Evolutionary conservation across 2,888 invertebrate genomes (phyloP), one percentile per base, ranked within the genome.

Genomic region (Arrhopalites spinosus): DNA sequence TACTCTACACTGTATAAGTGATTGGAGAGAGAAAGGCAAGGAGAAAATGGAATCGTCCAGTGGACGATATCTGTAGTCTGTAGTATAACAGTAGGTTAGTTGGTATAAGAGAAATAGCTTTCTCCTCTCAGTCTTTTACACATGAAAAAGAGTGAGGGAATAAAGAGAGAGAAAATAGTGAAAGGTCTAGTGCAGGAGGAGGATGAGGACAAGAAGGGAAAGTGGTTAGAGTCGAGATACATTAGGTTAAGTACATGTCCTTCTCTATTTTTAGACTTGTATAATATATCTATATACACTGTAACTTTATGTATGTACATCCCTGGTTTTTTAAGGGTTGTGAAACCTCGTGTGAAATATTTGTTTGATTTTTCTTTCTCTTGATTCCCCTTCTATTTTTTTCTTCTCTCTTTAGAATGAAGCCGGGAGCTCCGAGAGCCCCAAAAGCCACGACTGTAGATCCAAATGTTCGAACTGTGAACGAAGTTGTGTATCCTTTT

Each of bases 401-500:
- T 50, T 50, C 15, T n/a, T 53, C 36, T 0, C 1, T 67, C 23
- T 67, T 5, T 67, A 83, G 83, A 83, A 82, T 82, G 81, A 82
- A 83, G 83, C 81, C 81, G 78, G 79, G 80, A 79, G 80, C 79
- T 79, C 80, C 80, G 75, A 79, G 81, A 80, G 79, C 78, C 70
- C 79, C 82, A 78, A 80, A 80, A 79, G 71, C 78, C 36, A 77
- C 82, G 63, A 69, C 79, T 75, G 36, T 71, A n/a, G 70, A 69
- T 7, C 53, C 74, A 20, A 81, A 81, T 78, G 69, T 73, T 47
- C 78, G 83, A 82, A 83, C 79, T 83, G 84, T 85, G 84, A 79
- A 79, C 77, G 83, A 83, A 81, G 84, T 83, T 77, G 83, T 83
- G 73, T 86, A 86, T 79, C 85, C 86, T 20, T 86, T 86, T 79